Conservation (phyloP, 1,140 invertebrate species). For the Dendrolimus punctatus region DNA sequence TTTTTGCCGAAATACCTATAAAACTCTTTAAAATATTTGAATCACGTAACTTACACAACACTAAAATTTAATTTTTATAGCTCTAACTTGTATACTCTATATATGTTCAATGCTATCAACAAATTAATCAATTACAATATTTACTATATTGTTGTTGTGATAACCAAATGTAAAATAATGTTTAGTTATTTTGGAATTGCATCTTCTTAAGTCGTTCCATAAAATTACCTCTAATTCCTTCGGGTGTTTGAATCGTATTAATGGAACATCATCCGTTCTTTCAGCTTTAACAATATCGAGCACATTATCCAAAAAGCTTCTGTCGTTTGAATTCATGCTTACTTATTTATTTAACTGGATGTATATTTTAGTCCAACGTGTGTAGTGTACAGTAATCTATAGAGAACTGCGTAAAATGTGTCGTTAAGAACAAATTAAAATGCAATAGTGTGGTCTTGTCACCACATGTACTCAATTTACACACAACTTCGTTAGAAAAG, state of each 20-base stretch:
- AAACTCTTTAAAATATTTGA: too few species aligned
- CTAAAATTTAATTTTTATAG: too few species aligned
- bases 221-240: slow-evolving; percentile 65
- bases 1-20: too few species aligned
- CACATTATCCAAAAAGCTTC: slow-evolving; percentile 44
- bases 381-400: not conserved
- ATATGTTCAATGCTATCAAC: too few species aligned
- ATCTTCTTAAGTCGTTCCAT: not conserved
- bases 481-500: too few species aligned
- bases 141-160: not conserved
- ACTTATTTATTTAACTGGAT: not conserved
- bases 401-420: not conserved
- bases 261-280: slow-evolving; percentile 36
- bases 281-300: slow-evolving; percentile 41
- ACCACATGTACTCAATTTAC: too few species aligned
- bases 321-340: slow-evolving; percentile 22
- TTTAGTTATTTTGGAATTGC: not conserved
- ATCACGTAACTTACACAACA: too few species aligned
- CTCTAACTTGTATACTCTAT: too few species aligned
- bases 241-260: slow-evolving; percentile 71
- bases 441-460: too few species aligned
- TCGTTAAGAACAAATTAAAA: too few species aligned
- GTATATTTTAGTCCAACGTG: too few species aligned
- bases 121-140: too few species aligned
- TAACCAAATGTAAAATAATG: not conserved